Evolutionary conservation across 2,888 invertebrate genomes (phyloP).

Genomic region (Torymus auratus): DNA sequence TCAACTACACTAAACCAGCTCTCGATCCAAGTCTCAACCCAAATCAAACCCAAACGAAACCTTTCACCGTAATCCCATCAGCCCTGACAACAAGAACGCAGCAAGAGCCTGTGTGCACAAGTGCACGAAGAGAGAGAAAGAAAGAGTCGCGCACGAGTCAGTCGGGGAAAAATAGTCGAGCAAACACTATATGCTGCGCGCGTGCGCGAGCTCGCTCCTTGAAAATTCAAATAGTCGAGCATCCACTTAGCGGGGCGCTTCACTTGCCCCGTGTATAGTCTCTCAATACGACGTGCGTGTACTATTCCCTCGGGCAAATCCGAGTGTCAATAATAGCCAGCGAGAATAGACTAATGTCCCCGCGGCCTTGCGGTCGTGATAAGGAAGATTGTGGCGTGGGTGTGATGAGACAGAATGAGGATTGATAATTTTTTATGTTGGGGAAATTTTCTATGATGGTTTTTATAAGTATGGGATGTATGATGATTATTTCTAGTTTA

Average conservation of each 20-base stretch:
- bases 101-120: background rate
- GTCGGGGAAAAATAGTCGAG: conserved; percentile 58
- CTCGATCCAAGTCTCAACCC: no score
- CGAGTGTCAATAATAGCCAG: conserved; percentile 65
- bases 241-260: conserved; percentile 68
- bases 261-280: conserved; percentile 48
- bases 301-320: conserved; percentile 58
- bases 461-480: no score
- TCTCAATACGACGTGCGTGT: conserved; percentile 63
- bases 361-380: no score
- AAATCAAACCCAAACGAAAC: no score
- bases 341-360: background rate
- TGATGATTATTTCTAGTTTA: no score
- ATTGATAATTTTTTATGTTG: no score
- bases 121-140: background rate
- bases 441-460: no score
- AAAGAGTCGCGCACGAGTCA: background rate
- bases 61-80: no score
- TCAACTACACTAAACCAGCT: background rate
- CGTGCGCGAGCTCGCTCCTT: conserved; percentile 57
- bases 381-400: no score
- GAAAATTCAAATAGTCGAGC: conserved; percentile 68
- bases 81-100: background rate
- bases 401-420: no score
- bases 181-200: background rate